A percentile compares a stretch with the other conserved stretches of the same genome.
Evolutionary conservation across 2,113 vertebrate genomes (phyloP).

Genomic region (Alosa alosa): DNA sequence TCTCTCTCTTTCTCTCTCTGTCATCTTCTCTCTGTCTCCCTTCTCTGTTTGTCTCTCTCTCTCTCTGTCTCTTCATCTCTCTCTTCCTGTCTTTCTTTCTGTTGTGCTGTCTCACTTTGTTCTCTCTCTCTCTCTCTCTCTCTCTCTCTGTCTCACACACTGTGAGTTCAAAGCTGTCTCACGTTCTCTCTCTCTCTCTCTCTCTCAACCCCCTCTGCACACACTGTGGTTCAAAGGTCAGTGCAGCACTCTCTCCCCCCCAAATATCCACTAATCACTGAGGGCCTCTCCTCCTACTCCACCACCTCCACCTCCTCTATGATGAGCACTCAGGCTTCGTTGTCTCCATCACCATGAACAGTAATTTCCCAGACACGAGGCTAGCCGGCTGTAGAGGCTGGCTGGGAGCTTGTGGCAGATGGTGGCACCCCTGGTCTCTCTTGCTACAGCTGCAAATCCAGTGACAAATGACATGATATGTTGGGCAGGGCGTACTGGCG

Average conservation of each 20-base stretch:
- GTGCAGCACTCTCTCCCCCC: no score
- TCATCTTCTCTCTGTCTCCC: no score
- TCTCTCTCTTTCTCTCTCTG: not conserved
- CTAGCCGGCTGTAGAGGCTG: not conserved
- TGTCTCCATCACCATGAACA: not conserved
- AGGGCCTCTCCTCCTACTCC: not conserved
- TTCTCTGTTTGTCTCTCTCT: no score
- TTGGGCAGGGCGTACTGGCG: not conserved
- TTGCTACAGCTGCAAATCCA: not conserved
- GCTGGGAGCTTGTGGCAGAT: not conserved
- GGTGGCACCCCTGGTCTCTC: not conserved
- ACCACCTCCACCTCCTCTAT: not conserved
- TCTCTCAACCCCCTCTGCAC: no score
- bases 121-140: not conserved
- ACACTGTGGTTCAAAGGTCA: no score
- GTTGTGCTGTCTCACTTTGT: constrained; percentile 18
- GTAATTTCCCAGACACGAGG: not conserved
- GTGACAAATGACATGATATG: not conserved
- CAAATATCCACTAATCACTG: not conserved
- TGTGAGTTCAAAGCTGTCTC: no score
- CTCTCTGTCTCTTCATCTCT: no score
- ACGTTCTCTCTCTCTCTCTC: no score
- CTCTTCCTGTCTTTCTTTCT: not conserved
- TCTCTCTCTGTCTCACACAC: not conserved
- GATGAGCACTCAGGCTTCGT: not conserved